Conservation (phyloP, 2,888 invertebrate species). For the Tholera decimalis region DNA sequence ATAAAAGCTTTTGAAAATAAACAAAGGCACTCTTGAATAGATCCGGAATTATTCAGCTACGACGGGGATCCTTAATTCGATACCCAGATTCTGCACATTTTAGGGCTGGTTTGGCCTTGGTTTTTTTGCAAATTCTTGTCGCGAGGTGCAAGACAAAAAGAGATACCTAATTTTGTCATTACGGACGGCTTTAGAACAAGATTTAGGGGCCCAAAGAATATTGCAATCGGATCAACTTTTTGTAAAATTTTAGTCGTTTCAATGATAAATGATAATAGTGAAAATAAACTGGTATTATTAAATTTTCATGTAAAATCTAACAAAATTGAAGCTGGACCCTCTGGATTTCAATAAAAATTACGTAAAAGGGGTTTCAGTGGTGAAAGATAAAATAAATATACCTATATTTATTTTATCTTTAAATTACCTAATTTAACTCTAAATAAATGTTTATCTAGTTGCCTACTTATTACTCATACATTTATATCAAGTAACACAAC, state of each 20-base stretch:
- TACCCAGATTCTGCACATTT: constrained; percentile 4
- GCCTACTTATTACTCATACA: constrained; percentile 43
- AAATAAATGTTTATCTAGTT: constrained; percentile 32
- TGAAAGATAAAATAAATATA: constrained; percentile 9
- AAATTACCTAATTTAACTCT: constrained; percentile 3
- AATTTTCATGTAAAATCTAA: no score
- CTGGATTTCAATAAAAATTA: neutral
- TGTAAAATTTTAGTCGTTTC: neutral
- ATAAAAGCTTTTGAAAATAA: constrained; percentile 15
- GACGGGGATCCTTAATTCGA: constrained; percentile 14
- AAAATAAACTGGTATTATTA: neutral
- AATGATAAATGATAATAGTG: no score
- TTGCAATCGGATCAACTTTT: no score
- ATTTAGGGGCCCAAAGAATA: neutral
- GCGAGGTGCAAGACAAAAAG: neutral
- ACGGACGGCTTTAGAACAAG: neutral
- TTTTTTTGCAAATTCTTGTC: neutral
- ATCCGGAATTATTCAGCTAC: neutral
- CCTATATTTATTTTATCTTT: no score
- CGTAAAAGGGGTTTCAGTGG: constrained; percentile 1
- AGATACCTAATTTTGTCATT: no score
- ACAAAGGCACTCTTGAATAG: constrained; percentile 1
- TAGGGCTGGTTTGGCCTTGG: neutral
- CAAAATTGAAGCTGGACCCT: neutral
- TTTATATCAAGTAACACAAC: constrained; percentile 33